Base-by-base conservation (phyloP, 2,888 invertebrate genomes). In the Aphidius colemani region DNA sequence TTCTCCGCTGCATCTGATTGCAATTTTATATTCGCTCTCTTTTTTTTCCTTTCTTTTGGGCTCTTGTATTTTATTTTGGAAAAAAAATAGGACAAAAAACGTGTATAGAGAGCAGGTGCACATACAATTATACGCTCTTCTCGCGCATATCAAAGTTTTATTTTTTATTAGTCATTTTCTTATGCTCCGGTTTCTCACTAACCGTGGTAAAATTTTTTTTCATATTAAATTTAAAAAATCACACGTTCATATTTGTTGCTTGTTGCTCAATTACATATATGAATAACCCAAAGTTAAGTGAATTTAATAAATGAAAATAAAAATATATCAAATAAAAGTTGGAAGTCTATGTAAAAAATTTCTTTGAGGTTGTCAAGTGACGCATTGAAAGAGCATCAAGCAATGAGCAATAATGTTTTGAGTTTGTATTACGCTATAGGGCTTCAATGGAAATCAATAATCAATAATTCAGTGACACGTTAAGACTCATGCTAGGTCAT, bases 91-190 rank as follows among this genome's bases (percentile, higher is more conserved):
- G 43, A 50, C 6, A 51, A 45, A 39, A 53, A 45, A 57, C 44
- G 51, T 11, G 56, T 59, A 40, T 68, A 71, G 63, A n/a, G 1
- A 69, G 71, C 74, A 74, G 74, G 74, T 74, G 74, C 71, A 68
- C 66, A 65, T 69, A 70, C 74, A 74, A 74, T 74, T 74, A 74
- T 70, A 74, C 71, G 67, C 66, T 73, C 68, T 69, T 70, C 68
- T 66, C 70, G 67, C 68, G 66, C 68, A 70, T 72, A 51, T 50
- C 41, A 40, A 49, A 59, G 11, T 18, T 45, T 30, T 30, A 30
- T 51, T 39, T 45, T 51, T 61, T 44, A 51, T 59, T 59, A 5
- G 13, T 44, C 44, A 43, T 49, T 48, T n/a, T 58, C 10, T 59
- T 49, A n/a, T 59, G 40, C 46, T 48, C 11, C 30, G 30, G 30